Evolutionary conservation across 1,140 invertebrate genomes (phyloP).

Genomic region (Rhagoletis zephyria): DNA sequence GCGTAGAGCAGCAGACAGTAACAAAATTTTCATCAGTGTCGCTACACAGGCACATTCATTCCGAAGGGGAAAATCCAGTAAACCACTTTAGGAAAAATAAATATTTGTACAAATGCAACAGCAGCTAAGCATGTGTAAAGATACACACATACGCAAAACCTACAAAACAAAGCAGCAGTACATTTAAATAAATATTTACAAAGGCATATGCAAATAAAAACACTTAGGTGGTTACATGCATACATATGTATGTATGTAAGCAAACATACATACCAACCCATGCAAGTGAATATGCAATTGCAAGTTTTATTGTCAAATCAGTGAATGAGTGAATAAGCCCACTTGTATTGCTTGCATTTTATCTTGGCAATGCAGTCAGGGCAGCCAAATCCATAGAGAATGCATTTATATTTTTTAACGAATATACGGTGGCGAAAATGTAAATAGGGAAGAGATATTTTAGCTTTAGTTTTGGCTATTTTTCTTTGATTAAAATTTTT

Average conservation of each 20-base stretch:
- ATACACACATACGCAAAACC: background rate
- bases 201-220: constrained; percentile 3
- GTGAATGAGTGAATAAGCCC: constrained; percentile 39
- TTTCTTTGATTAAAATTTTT: too few species aligned
- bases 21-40: background rate
- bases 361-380: constrained; percentile 11
- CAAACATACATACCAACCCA: too few species aligned
- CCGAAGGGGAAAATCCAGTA: constrained; percentile 4
- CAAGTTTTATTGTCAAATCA: constrained; percentile 8
- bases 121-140: background rate
- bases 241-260: background rate
- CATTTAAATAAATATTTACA: constrained; percentile 49
- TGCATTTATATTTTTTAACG: constrained; percentile 36
- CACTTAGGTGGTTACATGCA: background rate
- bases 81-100: constrained; percentile 31
- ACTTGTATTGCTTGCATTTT: constrained; percentile 39
- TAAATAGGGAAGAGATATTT: too few species aligned
- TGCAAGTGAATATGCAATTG: background rate
- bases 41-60: background rate
- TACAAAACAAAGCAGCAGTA: background rate
- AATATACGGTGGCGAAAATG: background rate
- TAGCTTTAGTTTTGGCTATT: too few species aligned
- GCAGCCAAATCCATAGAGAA: constrained; percentile 19
- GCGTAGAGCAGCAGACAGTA: background rate
- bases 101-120: constrained; percentile 18